Conservation (phyloP, 2,113 vertebrate species). For the Proteles cristata region DNA sequence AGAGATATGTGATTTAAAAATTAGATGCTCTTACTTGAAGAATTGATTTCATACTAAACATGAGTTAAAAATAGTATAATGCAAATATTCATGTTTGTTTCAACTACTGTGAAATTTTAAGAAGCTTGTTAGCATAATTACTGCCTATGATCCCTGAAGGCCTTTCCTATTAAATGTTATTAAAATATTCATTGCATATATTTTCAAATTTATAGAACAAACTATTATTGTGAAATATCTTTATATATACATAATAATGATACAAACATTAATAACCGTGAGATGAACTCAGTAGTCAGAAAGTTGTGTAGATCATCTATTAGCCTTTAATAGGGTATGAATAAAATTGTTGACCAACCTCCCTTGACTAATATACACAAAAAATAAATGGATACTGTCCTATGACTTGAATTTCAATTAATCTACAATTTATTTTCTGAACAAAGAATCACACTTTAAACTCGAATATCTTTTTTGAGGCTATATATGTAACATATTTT, state of each 20-base stretch:
- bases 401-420: conserved; percentile 27
- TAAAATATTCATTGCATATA: conserved; percentile 50
- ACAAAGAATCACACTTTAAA: background rate
- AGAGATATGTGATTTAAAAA: background rate
- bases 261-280: background rate
- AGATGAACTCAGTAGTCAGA: background rate
- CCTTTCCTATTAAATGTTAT: background rate
- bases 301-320: conserved; percentile 4
- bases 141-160: background rate
- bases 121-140: conserved; percentile 29
- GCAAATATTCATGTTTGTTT: background rate
- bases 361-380: background rate
- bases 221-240: background rate
- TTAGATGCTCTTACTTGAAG: background rate
- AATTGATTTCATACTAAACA: background rate
- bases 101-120: conserved; percentile 40
- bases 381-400: background rate
- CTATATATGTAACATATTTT: background rate
- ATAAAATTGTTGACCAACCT: conserved; percentile 3
- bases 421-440: background rate
- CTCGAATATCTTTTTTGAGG: background rate
- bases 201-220: conserved; percentile 55
- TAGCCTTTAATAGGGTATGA: conserved; percentile 2
- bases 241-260: background rate
- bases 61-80: background rate